These are phyloP conservation scores for Orius laevigatus DNA, from an alignment of 1,140 invertebrate genomes.

Conservation along the genomic window DNA sequence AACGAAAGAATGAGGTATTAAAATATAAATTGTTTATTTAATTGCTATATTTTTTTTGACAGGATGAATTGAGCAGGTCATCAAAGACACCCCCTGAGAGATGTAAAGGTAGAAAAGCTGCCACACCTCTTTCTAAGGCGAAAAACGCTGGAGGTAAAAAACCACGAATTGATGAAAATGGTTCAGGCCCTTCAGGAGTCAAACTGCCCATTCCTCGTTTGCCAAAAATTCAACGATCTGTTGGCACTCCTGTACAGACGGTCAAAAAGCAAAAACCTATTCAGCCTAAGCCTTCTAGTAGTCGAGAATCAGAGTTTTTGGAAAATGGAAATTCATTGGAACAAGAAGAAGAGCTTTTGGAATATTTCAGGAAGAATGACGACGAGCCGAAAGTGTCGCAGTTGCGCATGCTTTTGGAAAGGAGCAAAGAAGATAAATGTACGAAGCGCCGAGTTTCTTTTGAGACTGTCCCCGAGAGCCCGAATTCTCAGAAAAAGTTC, in stretches of 20 bases:
- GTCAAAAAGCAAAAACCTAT: slow-evolving; percentile 9
- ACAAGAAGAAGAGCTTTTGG: slow-evolving; percentile 58
- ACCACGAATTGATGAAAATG: background rate
- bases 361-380: slow-evolving; percentile 47
- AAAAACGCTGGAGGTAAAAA: slow-evolving; percentile 2
- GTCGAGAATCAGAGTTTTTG: slow-evolving; percentile 46
- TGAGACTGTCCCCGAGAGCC: slow-evolving; percentile 6
- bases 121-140: background rate
- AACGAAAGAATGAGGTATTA: slow-evolving; percentile 9
- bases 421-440: slow-evolving; percentile 19
- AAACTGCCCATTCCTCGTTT: slow-evolving; percentile 8
- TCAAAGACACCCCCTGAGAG: slow-evolving; percentile 11
- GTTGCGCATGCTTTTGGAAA: slow-evolving; percentile 46
- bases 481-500: slow-evolving; percentile 11
- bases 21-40: background rate
- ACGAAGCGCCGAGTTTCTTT: slow-evolving; percentile 13
- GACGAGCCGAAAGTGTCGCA: slow-evolving; percentile 40
- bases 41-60: background rate
- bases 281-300: slow-evolving; percentile 8
- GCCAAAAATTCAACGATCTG: background rate
- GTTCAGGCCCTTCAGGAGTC: background rate
- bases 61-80: slow-evolving; percentile 11
- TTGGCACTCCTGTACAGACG: background rate
- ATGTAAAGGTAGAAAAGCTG: slow-evolving; percentile 12
- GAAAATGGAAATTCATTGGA: slow-evolving; percentile 59